These are phyloP conservation scores for Cochlearius cochlearius DNA, from an alignment of 2,113 vertebrate species.

Conservation along the genomic window DNA sequence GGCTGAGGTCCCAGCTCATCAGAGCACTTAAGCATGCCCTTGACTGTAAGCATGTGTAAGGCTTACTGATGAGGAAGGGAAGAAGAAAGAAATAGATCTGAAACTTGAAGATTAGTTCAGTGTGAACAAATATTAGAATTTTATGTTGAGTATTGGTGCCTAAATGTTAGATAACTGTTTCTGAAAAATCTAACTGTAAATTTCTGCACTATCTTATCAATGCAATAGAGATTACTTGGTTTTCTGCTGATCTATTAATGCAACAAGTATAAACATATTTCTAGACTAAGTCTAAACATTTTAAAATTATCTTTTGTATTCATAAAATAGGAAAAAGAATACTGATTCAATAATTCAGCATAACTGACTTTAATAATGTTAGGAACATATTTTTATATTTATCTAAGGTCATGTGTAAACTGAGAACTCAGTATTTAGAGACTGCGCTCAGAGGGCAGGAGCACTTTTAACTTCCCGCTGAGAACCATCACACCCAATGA, in stretches of 20 bases:
- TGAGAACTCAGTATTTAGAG: not conserved
- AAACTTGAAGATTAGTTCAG: not conserved
- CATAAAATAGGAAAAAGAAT: not conserved
- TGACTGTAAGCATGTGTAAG: not conserved
- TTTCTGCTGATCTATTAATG: not conserved
- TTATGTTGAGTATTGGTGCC: not conserved
- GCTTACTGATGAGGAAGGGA: conserved; percentile 2
- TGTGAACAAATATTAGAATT: not conserved
- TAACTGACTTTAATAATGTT: not conserved
- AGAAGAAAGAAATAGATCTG: not conserved
- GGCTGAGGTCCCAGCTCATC: conserved; percentile 29
- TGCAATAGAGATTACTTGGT: not conserved
- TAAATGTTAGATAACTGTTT: not conserved
- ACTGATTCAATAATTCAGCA: not conserved
- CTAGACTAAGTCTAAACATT: not conserved
- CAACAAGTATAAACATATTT: not conserved
- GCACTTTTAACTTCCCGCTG: not conserved
- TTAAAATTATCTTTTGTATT: not conserved
- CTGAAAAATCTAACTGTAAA: not conserved
- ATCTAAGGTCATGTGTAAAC: not conserved
- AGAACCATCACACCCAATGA: not conserved
- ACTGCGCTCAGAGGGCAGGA: not conserved
- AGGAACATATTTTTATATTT: not conserved
- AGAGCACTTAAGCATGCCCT: conserved; percentile 1
- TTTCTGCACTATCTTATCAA: not conserved